Evolutionary conservation across 2,797 vertebrate species (phyloP).

Genomic region (Sardinella longiceps): DNA sequence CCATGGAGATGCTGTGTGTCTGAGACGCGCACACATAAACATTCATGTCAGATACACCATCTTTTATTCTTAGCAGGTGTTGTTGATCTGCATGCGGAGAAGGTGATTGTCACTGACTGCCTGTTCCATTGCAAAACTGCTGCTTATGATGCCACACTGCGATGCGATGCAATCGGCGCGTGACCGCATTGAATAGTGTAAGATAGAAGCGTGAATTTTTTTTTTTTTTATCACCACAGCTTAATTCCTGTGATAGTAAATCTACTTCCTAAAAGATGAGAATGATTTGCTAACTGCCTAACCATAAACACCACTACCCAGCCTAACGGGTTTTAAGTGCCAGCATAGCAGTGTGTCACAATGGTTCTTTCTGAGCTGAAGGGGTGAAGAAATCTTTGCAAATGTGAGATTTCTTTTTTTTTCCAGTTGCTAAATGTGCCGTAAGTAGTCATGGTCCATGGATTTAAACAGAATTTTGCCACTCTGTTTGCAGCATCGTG

Average conservation of each 20-base stretch:
- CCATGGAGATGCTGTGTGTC: neutral
- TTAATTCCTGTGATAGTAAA: neutral
- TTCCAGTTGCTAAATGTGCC: neutral
- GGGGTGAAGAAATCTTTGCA: neutral
- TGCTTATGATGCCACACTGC: neutral
- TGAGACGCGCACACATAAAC: neutral
- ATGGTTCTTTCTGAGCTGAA: neutral
- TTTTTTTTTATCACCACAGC: neutral
- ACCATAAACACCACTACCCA: neutral
- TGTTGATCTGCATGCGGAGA: constrained; percentile 2
- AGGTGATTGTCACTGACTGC: neutral
- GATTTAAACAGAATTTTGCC: neutral
- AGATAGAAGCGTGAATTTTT: neutral
- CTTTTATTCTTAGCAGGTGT: neutral
- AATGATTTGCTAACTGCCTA: neutral
- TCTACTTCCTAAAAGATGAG: neutral
- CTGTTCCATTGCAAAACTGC: neutral
- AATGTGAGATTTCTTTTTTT: neutral
- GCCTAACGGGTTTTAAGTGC: neutral
- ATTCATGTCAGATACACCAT: neutral
- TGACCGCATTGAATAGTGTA: neutral
- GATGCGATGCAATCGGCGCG: neutral
- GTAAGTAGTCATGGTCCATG: neutral
- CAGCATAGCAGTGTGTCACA: neutral
- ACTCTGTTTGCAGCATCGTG: neutral